Evolutionary conservation across 53 echinoderm and acorn worm species (phyloP).

Genomic region (Hippasteria phrygiana): DNA sequence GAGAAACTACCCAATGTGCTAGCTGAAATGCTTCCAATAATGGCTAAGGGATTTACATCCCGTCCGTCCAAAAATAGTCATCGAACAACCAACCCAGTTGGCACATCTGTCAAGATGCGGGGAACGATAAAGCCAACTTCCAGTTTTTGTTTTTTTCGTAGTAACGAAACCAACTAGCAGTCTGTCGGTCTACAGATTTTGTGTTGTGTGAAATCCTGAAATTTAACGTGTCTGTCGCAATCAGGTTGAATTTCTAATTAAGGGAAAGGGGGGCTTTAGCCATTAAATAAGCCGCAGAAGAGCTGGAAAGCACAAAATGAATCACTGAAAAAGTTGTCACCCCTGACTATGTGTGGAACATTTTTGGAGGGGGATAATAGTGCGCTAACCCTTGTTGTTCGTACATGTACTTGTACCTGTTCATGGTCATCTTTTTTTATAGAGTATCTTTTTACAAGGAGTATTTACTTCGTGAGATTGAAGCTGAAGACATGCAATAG

Average conservation of each 20-base stretch:
- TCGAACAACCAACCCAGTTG: too few species aligned
- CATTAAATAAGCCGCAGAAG: not conserved
- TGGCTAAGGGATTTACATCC: not conserved
- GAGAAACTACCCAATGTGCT: too few species aligned
- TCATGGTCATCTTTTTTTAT: not conserved
- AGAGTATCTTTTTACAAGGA: not conserved
- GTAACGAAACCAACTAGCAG: not conserved
- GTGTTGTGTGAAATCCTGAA: not conserved
- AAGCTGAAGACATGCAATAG: not conserved
- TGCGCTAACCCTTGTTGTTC: slow-evolving; percentile 4
- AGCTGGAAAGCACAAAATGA: not conserved
- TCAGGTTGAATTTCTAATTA: not conserved
- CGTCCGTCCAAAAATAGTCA: too few species aligned
- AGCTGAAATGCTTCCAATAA: too few species aligned
- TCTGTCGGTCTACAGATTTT: not conserved
- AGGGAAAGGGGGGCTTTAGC: not conserved
- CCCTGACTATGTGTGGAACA: not conserved
- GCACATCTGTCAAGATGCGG: too few species aligned
- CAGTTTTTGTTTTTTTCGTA: not conserved
- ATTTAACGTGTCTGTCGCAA: not conserved
- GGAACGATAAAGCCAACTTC: not conserved
- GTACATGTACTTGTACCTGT: not conserved
- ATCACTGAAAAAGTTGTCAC: not conserved
- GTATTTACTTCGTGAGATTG: not conserved
- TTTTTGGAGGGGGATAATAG: not conserved